Base-by-base conservation (phyloP, 2,797 vertebrate species). In the Crax fasciolata region DNA sequence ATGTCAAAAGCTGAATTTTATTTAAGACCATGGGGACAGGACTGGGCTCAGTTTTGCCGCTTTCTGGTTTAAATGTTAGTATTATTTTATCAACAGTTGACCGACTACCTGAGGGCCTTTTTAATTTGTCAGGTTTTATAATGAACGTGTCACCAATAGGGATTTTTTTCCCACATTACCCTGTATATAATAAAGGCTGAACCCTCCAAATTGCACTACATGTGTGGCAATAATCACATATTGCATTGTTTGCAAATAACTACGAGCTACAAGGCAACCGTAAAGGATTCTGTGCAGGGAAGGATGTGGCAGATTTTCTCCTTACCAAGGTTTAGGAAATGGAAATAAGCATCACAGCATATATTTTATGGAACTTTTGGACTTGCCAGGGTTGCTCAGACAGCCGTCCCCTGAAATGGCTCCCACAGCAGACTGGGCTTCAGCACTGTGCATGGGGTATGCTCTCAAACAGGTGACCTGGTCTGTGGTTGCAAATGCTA, bases 151-250 rank as follows among this genome's bases (percentile, higher is more conserved):
- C 51, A 89, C 43, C 30, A 82, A 54, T 7, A 58, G 16, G 46
- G 43, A 28, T 35, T 44, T 80, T 55, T 79, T 80, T 86, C 59
- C 46, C 3, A 0, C 27, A 9, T 89, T 87, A 59, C 30, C 35
- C 49, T 5, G 3, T 57, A 48, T 55, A 32, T 65, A 72, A 39
- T 17, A 27, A 8, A 7, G 17, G 8, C 6, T 30, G 38, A 79
- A 77, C 68, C 39, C 68, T 76, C 92, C 71, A 46, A 65, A 68
- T 32, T 85, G 46, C 48, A 72, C 44, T 76, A 49, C 17, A 9
- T 63, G 39, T 28, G 21, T 43, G 27, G 27, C 13, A 14, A 21
- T 63, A 43, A 14, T 63, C 28, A 17, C 1, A 2, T 39, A 55
- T 6, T 74, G 11, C 48, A 49, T 49, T 57, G 52, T 66, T 90